A percentile compares a stretch with the other conserved stretches of the same genome.
These are phyloP conservation scores for Deilephila porcellus DNA, from an alignment of 2,888 invertebrate species.

Conservation along the genomic window DNA sequence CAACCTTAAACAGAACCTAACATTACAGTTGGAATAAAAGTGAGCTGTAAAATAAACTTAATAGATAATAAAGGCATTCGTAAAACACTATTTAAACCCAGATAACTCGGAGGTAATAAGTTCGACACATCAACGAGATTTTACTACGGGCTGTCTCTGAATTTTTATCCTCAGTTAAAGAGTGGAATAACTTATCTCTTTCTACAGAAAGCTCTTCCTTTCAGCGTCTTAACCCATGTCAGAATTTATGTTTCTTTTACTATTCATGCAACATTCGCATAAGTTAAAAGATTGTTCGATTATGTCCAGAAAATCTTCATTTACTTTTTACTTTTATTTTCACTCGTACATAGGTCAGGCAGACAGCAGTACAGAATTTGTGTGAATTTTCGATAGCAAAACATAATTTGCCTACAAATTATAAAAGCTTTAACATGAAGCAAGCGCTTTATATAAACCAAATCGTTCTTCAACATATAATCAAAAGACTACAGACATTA, in stretches of 20 bases:
- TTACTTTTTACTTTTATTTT: too few species aligned
- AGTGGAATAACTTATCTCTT: background rate
- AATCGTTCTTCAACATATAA: too few species aligned
- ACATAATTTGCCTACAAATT: too few species aligned
- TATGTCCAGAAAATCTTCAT: background rate
- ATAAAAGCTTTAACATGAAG: too few species aligned
- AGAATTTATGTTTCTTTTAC: background rate
- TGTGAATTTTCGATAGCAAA: too few species aligned
- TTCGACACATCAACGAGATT: background rate
- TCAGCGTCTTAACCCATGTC: background rate
- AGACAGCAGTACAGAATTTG: too few species aligned
- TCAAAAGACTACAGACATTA: too few species aligned
- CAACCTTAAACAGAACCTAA: background rate
- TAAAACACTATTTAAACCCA: background rate
- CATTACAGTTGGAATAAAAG: background rate
- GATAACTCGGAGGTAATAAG: constrained; percentile 4
- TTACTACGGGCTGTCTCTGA: background rate
- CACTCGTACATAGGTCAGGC: too few species aligned
- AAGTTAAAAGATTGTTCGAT: background rate
- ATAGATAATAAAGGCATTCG: background rate
- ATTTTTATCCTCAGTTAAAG: background rate
- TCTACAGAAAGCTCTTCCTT: background rate
- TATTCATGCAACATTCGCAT: background rate
- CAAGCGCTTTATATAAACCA: too few species aligned
- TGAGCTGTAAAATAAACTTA: background rate